These are phyloP conservation scores for Actenoides lindsayi DNA, from an alignment of 2,113 vertebrate species.

Conservation along the genomic window DNA sequence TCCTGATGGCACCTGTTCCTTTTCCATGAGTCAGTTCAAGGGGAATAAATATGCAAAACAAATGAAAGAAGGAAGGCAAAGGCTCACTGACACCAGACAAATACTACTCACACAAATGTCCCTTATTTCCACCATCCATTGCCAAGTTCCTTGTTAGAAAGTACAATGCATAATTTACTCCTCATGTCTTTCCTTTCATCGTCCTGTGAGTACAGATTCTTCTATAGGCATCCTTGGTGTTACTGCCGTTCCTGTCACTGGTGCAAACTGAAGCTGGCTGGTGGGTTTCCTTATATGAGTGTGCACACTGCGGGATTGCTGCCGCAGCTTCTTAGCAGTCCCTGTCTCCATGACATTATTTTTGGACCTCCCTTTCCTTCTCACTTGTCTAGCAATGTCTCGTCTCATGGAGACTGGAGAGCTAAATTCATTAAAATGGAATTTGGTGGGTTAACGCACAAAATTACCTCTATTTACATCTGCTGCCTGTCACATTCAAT, in stretches of 20 bases:
- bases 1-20: background rate
- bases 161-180: constrained; percentile 19
- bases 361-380: constrained; percentile 27
- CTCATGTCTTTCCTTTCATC: background rate
- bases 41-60: constrained; percentile 18
- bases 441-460: constrained; percentile 51
- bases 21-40: constrained; percentile 21
- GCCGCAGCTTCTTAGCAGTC: constrained; percentile 22
- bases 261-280: background rate
- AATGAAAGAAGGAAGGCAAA: constrained; percentile 14
- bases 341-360: background rate
- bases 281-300: background rate
- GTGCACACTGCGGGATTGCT: background rate
- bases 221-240: background rate
- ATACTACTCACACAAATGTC: background rate
- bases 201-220: constrained; percentile 9
- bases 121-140: background rate
- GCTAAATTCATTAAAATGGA: constrained; percentile 63
- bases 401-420: background rate
- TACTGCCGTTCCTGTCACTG: background rate
- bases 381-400: constrained; percentile 34
- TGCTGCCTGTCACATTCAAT: constrained; percentile 66
- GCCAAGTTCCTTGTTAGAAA: constrained; percentile 21
- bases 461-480: constrained; percentile 66
- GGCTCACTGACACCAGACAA: background rate